Conservation (phyloP, 1,140 invertebrate species). For the Bactericera cockerelli region DNA sequence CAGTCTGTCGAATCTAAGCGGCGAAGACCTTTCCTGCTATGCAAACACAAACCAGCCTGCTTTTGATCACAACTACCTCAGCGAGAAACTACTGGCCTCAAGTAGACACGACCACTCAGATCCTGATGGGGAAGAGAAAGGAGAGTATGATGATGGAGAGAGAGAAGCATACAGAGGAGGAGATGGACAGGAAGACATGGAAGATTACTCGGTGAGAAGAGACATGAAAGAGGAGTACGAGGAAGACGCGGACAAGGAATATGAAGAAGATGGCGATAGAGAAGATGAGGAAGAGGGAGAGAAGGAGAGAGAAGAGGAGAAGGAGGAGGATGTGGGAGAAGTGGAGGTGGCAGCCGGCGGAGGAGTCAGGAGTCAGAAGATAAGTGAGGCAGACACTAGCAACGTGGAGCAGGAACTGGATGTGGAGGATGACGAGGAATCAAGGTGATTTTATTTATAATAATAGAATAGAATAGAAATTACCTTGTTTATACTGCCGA, state of each 20-base stretch:
- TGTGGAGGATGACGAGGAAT: too few relatives aligned
- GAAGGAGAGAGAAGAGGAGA: slow-evolving; percentile 3
- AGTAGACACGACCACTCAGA: background rate
- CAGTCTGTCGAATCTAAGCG: background rate
- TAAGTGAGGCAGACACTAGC: background rate
- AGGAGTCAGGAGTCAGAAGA: too few relatives aligned
- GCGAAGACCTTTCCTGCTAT: background rate
- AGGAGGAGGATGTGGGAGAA: background rate
- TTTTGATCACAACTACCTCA: background rate
- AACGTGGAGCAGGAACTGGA: background rate
- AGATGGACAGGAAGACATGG: background rate
- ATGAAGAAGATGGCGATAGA: background rate
- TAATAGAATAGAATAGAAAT: too few relatives aligned
- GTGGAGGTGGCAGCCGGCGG: background rate
- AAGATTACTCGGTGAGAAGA: background rate
- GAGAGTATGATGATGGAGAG: background rate
- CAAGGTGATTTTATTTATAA: too few relatives aligned
- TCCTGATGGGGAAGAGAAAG: background rate
- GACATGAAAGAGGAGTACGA: background rate
- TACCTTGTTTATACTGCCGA: too few relatives aligned
- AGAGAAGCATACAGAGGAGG: background rate
- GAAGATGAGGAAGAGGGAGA: background rate
- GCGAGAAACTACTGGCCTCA: background rate
- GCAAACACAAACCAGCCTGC: background rate
- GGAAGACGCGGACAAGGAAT: background rate